These are phyloP conservation scores for Ctenosaura bakeri DNA, from an alignment of 2,797 vertebrate genomes.

Conservation along the genomic window DNA sequence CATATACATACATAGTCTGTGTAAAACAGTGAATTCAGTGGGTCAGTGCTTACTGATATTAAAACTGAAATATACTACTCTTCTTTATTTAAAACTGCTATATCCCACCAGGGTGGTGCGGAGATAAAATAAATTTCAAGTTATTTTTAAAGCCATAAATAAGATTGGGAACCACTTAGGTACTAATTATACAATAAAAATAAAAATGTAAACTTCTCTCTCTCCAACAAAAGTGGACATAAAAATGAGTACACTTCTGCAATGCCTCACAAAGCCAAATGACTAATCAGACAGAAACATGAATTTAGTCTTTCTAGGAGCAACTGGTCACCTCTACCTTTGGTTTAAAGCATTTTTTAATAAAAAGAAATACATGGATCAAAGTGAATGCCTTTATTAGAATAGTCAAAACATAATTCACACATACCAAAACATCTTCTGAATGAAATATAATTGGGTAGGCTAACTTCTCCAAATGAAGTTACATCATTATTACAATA, in stretches of 20 bases:
- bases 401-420: not conserved
- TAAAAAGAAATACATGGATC: not conserved
- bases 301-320: not conserved
- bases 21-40: not conserved
- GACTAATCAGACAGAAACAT: not conserved
- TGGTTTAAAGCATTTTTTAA: not conserved
- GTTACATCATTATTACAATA: not conserved
- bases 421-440: not conserved
- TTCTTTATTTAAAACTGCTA: too few relatives aligned
- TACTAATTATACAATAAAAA: not conserved
- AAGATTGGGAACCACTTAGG: too few relatives aligned
- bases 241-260: not conserved
- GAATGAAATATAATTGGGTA: not conserved
- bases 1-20: not conserved
- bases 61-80: not conserved
- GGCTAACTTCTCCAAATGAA: not conserved
- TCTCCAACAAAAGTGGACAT: not conserved
- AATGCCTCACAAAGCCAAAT: not conserved
- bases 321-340: not conserved
- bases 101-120: too few relatives aligned
- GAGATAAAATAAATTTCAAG: not conserved
- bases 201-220: not conserved
- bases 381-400: not conserved
- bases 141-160: not conserved
- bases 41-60: not conserved